A percentile compares a stretch with the other conserved stretches of the same genome.
Conservation (phyloP, 2,113 vertebrate species). For the Petromus typicus region DNA sequence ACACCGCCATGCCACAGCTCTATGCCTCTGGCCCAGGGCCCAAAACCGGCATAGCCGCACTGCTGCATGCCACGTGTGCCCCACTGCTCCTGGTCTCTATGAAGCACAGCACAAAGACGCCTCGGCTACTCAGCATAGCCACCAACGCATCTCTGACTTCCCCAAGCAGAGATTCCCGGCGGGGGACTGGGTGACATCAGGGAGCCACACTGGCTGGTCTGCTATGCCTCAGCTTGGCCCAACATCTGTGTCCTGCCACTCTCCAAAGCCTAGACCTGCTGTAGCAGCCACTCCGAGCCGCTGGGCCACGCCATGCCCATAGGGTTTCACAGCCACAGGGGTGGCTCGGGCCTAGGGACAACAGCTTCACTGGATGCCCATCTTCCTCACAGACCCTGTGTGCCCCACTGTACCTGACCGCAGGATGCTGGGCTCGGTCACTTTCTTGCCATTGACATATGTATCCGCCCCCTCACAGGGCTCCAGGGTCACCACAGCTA, state of each 20-base stretch:
- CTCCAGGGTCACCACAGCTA: conserved; percentile 93
- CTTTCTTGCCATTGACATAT: conserved; percentile 97
- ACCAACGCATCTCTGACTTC: too few species aligned
- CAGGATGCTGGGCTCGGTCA: conserved; percentile 94
- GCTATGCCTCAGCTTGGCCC: neutral
- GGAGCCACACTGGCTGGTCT: neutral
- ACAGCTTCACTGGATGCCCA: too few species aligned
- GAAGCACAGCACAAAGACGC: accelerated
- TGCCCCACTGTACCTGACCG: conserved; percentile 90
- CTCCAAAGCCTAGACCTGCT: neutral
- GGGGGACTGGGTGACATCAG: neutral
- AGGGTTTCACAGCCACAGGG: neutral
- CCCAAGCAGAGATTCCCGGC: neutral
- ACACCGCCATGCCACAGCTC: neutral
- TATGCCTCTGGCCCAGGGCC: too few species aligned
- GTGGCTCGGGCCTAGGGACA: too few species aligned
- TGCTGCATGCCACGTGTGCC: neutral
- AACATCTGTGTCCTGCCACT: neutral
- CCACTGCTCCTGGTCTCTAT: too few species aligned
- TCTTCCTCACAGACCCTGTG: neutral
- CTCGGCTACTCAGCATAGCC: neutral
- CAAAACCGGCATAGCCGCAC: too few species aligned
- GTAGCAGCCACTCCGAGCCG: neutral
- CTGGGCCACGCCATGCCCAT: too few species aligned
- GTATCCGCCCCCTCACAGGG: conserved; percentile 97